These are phyloP conservation scores for Dermolepida albohirtum DNA, from an alignment of 2,888 invertebrate genomes.

Conservation along the genomic window DNA sequence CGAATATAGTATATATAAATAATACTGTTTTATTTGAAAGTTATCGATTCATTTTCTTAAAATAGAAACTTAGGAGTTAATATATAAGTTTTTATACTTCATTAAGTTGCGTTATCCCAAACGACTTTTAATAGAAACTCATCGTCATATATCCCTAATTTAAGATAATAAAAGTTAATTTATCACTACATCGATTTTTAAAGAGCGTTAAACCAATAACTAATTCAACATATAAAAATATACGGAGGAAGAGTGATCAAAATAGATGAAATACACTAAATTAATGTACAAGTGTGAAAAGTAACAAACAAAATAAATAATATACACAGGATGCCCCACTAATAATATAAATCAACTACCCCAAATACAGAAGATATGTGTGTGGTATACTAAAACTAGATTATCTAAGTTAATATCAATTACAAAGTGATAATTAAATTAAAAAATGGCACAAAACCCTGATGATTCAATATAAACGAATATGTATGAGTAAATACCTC, in stretches of 20 bases:
- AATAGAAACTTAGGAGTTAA: too few species aligned
- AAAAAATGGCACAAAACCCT: conserved; percentile 20
- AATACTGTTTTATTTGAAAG: too few species aligned
- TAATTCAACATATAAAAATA: background rate
- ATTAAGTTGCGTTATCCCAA: too few species aligned
- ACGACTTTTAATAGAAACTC: too few species aligned
- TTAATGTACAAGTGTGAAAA: conserved; percentile 13
- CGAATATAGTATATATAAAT: too few species aligned
- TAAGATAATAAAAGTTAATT: too few species aligned
- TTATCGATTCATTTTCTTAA: too few species aligned
- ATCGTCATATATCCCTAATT: too few species aligned
- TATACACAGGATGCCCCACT: conserved; percentile 26
- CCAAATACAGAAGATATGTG: conserved; percentile 35
- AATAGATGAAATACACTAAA: conserved; percentile 7
- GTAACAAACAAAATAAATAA: conserved; percentile 10
- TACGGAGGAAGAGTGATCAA: background rate
- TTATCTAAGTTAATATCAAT: conserved; percentile 27
- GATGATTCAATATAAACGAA: conserved; percentile 5
- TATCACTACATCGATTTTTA: too few species aligned
- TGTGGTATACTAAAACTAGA: conserved; percentile 32
- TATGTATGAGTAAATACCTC: conserved; percentile 20
- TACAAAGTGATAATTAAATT: conserved; percentile 10
- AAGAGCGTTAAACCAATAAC: too few species aligned
- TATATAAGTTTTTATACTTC: too few species aligned
- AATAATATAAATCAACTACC: conserved; percentile 16